Evolutionary conservation across 2,797 vertebrate species (phyloP), one percentile per base, ranked within the genome.

Genomic region (Acanthurus tractus): DNA sequence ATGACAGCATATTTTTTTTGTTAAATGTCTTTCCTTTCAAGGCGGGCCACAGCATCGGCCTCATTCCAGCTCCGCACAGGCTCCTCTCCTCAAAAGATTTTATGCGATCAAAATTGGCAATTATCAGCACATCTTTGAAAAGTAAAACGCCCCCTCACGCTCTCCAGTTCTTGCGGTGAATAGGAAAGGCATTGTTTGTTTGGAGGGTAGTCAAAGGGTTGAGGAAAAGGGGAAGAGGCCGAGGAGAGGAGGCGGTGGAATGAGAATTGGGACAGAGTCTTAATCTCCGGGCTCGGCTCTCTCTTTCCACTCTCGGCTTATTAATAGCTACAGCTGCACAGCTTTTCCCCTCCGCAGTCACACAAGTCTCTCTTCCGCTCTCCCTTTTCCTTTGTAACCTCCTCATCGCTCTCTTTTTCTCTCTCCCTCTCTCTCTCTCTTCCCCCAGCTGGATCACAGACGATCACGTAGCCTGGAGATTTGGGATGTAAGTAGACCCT

Each of bases 401-500:
- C 73, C 85, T 89, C 78, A 87, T 89, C 42, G 3, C 80, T 83
- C 78, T 83, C 73, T 75, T 78, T 70, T 76, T 78, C 79, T 84
- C 61, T 76, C 71, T 61, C 82, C 63, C 72, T 65, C 82, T 77
- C 72, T 78, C 72, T 78, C 74, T 61, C 83, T 74, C 76, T 72
- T 83, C 84, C 91, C 91, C 92, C 93, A 96, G 95, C 93, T 95
- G 95, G 95, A 95, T 95, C 91, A 94, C 94, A 94, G 95, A 94
- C 88, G 90, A 94, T 94, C 95, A 95, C 90, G 94, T 96, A 94
- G 94, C 93, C 91, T 95, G 96, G 95, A 96, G 96, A 96, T 96
- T 95, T 96, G 95, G 95, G 94, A 96, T 95, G 94, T 95, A 94
- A 96, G 95, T 95, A 94, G 91, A 94, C 88, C 93, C 93, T 94